Base-by-base conservation (phyloP, 2,113 vertebrate species). In the Rhinoderma darwinii region DNA sequence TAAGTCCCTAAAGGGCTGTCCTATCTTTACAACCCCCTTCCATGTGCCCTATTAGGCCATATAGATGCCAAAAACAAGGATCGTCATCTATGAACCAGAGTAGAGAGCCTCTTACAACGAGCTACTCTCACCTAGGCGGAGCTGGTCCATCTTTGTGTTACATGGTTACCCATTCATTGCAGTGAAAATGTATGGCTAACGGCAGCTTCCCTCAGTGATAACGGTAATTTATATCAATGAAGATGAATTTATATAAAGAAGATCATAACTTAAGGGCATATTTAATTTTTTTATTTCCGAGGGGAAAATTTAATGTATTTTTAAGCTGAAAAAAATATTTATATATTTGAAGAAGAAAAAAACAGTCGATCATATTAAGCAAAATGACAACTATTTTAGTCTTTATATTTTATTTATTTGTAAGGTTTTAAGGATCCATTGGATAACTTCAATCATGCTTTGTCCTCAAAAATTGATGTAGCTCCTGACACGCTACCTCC, bases 401-500 rank as follows among this genome's bases (percentile, higher is more conserved):
- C 61, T 63, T 15, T 27, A 43, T 73, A 35, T 14, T 2, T n/a
- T 9, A 59, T 39, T n/a, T 79, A 5, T 25, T 56, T 20, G 18
- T 51, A 3, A 50, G 44, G 44, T 7, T 61, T 59, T 54, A 51
- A 39, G 2, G 18, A 37, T 59, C 2, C 5, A 0, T 41, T 32
- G 1, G 7, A 56, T 9, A 3, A 32, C 1, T 39, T 37, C 32
- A 56, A 84, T 54, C 41, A 35, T 37, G 44, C 66, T 51, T 68
- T 82, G 79, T 82, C 56, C 37, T 63, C 39, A 35, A 35, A 74
- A 1, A 74, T 15, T 70, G 63, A 20, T 35, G 18, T 22, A 3
- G 12, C 44, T 73, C 27, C 32, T 86, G 66, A 73, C 76, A 72
- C 25, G 63, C 70, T 44, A 37, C 30, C n/a, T 81, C 77, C 79